Evolutionary conservation across 1,140 invertebrate species (phyloP), one percentile per base, ranked within the genome.

Genomic region (Cyphomyrmex costatus): DNA sequence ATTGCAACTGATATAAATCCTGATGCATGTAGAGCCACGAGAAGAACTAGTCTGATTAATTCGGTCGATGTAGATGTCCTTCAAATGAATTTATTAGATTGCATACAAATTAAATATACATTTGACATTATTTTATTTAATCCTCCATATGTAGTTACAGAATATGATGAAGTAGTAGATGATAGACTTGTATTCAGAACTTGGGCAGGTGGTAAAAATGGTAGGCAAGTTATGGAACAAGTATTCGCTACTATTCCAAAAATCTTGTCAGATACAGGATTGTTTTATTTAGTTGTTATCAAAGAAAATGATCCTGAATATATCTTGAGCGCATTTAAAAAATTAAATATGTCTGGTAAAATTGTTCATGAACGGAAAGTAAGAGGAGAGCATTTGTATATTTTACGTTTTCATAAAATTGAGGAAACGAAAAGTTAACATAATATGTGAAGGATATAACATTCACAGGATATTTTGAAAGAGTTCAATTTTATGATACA

Each of bases 61-160:
- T 94, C 94, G 10, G 95, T 96, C 0, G 87, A 93, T n/a, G 90
- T 98, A 21, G 96, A 98, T 88, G 90, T 96, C 24, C 88, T 98
- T 0, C 96, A 96, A 79, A 97, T 97, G 95, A 96, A 98, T 95
- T 95, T 99, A 65, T 91, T 95, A 53, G 92, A 78, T 73, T 93
- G 92, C 94, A 90, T 95, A 94, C 92, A 96, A 89, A 92, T 92
- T 49, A 89, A 91, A 58, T 92, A 95, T 66, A 91, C 94, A 1
- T 96, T 98, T 91, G 99, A 99, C 96, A 80, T 99, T 27, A 95
- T 99, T 71, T 91, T 99, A 70, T 99, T 99, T 91, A 99, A 99
- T 96, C 99, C 99, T 2, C 99, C 99, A 0, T 99, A 99, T 96
- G 99, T 99, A 61, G 97, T 98, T 0, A 99, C 99, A 12, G 96